Conservation (phyloP, 2,888 invertebrate species). For the Muschampia plurimacula region DNA sequence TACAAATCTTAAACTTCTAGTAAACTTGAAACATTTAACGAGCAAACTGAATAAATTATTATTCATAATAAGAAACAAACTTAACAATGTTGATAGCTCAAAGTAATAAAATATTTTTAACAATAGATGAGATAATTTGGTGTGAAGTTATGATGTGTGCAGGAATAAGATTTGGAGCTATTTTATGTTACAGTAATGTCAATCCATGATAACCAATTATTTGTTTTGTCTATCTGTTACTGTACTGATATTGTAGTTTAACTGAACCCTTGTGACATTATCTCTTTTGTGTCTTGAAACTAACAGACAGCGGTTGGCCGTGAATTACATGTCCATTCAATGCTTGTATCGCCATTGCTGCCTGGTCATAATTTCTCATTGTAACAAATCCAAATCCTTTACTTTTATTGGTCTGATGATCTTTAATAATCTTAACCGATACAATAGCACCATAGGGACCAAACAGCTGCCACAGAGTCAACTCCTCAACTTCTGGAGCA, state of each 20-base stretch:
- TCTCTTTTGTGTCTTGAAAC: constrained; percentile 85
- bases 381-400: constrained; percentile 85
- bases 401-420: constrained; percentile 84
- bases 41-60: constrained; percentile 86
- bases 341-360: constrained; percentile 84
- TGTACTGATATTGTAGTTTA: constrained; percentile 82
- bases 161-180: constrained; percentile 63
- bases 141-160: constrained; percentile 68
- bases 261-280: constrained; percentile 76
- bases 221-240: constrained; percentile 78
- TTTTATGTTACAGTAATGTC: constrained; percentile 70
- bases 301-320: constrained; percentile 81
- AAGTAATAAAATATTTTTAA: constrained; percentile 84
- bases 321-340: constrained; percentile 80
- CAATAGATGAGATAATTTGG: constrained; percentile 76
- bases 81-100: constrained; percentile 85
- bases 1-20: constrained; percentile 83
- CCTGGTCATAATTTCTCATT: constrained; percentile 84
- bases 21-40: constrained; percentile 86
- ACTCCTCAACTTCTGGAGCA: constrained; percentile 82
- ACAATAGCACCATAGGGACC: constrained; percentile 86
- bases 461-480: constrained; percentile 83
- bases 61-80: constrained; percentile 84
- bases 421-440: constrained; percentile 84
- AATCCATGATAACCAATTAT: constrained; percentile 70